Conservation (phyloP, 2,797 vertebrate species). For the Alauda arvensis region DNA sequence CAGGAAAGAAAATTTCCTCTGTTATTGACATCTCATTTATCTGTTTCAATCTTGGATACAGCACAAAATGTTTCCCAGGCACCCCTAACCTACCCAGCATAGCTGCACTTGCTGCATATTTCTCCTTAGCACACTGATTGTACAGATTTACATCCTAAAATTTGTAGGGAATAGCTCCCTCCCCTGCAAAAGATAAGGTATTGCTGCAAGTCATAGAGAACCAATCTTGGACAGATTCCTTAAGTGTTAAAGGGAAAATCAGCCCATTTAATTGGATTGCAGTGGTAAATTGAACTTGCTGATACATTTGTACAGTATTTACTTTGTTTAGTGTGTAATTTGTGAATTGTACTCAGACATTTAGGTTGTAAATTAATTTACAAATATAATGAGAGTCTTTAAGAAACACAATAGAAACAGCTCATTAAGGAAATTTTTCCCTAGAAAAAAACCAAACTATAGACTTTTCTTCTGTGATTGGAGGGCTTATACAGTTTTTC, state of each 20-base stretch:
- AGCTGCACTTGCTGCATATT: not conserved
- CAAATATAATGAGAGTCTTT: not conserved
- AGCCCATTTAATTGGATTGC: not conserved
- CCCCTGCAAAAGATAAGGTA: slow-evolving; percentile 21
- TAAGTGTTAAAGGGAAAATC: not conserved
- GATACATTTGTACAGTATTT: not conserved
- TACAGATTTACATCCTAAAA: not conserved
- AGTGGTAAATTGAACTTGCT: not conserved
- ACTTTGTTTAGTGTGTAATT: not conserved
- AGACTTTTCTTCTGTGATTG: not conserved
- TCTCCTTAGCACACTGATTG: not conserved
- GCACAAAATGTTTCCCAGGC: not conserved
- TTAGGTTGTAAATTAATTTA: slow-evolving; percentile 15
- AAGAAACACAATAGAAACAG: not conserved
- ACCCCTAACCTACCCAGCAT: not conserved
- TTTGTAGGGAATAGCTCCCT: slow-evolving; percentile 55
- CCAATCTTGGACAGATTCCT: not conserved
- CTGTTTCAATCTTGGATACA: not conserved
- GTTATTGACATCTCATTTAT: not conserved
- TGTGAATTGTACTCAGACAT: not conserved
- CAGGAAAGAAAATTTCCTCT: not conserved
- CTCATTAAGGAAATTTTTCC: not conserved
- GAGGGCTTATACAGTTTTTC: slow-evolving; percentile 1
- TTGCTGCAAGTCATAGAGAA: not conserved
- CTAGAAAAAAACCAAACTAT: not conserved